Evolutionary conservation across 2,113 vertebrate species (phyloP).

Genomic region (Electrona antarctica): DNA sequence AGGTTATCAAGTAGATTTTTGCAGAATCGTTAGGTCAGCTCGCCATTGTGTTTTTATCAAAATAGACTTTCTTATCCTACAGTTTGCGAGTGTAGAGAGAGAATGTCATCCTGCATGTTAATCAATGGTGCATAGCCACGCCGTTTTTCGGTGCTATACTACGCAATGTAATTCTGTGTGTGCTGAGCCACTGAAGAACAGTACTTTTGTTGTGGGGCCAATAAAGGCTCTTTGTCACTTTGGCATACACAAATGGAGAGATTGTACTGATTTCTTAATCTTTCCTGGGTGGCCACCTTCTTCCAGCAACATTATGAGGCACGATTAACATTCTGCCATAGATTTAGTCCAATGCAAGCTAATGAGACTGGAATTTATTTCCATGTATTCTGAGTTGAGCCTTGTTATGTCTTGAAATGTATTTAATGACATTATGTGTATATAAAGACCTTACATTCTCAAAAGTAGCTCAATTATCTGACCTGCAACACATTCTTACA

Average conservation of each 20-base stretch:
- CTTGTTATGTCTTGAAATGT: slow-evolving; percentile 16
- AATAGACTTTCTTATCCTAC: slow-evolving; percentile 31
- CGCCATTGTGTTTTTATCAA: slow-evolving; percentile 55
- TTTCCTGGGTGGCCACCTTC: slow-evolving; percentile 82
- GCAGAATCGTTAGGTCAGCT: background rate
- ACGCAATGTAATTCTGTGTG: slow-evolving; percentile 72
- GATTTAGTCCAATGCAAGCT: slow-evolving; percentile 43
- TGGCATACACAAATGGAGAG: slow-evolving; percentile 76
- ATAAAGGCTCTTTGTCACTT: slow-evolving; percentile 88
- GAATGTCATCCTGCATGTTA: slow-evolving; percentile 61
- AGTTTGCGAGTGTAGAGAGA: slow-evolving; percentile 69
- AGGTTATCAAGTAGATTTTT: background rate
- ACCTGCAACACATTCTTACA: too few species aligned
- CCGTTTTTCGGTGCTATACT: slow-evolving; percentile 73
- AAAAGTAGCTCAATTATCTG: slow-evolving; percentile 1
- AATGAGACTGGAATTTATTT: background rate
- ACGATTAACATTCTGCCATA: slow-evolving; percentile 86
- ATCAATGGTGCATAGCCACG: slow-evolving; percentile 75
- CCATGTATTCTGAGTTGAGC: slow-evolving; percentile 1
- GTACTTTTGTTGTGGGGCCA: slow-evolving; percentile 81
- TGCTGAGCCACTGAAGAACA: slow-evolving; percentile 76
- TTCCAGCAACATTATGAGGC: slow-evolving; percentile 66
- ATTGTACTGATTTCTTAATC: slow-evolving; percentile 87
- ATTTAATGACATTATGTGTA: background rate
- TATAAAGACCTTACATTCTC: slow-evolving; percentile 19